A percentile compares a stretch with the other conserved stretches of the same genome.
These are phyloP conservation scores for Myripristis murdjan DNA, from an alignment of 2,797 vertebrate species.

Conservation along the genomic window DNA sequence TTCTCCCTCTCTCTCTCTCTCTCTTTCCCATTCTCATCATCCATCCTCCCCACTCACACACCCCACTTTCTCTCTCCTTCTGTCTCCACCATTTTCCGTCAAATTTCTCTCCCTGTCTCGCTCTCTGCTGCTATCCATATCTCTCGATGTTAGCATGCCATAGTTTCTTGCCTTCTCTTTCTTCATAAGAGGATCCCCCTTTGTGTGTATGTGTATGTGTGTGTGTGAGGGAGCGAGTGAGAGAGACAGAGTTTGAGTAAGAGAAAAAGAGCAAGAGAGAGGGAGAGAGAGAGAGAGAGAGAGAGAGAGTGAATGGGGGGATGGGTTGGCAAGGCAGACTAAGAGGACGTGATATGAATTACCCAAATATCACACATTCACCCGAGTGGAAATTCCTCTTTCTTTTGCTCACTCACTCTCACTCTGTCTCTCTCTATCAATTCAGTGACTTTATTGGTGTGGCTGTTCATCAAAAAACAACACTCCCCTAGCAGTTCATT, in stretches of 20 bases:
- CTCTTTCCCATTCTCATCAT: slow-evolving; percentile 45
- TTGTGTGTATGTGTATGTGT: slow-evolving; percentile 2
- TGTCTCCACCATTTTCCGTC: background rate
- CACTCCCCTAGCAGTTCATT: too few relatives aligned
- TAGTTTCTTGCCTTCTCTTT: background rate
- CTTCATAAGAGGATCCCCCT: slow-evolving; percentile 5
- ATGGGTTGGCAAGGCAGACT: slow-evolving; percentile 51
- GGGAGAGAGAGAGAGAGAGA: slow-evolving; percentile 25
- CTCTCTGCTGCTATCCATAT: slow-evolving; percentile 29
- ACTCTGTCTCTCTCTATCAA: background rate
- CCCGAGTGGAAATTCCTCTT: background rate
- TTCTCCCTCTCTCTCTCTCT: slow-evolving; percentile 24
- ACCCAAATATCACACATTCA: slow-evolving; percentile 35
- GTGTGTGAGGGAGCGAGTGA: slow-evolving; percentile 14
- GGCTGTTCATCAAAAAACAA: background rate
- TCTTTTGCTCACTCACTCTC: background rate
- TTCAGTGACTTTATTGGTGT: background rate
- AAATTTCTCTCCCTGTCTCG: slow-evolving; percentile 10
- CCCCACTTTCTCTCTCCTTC: background rate
- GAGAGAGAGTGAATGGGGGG: slow-evolving; percentile 47
- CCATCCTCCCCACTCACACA: slow-evolving; percentile 59
- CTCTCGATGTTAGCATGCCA: background rate
- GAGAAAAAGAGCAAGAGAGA: slow-evolving; percentile 16
- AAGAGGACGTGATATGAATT: slow-evolving; percentile 53
- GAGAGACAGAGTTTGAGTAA: slow-evolving; percentile 44